Conservation (phyloP, 2,113 vertebrate genomes). For the Delphinapterus leucas region DNA sequence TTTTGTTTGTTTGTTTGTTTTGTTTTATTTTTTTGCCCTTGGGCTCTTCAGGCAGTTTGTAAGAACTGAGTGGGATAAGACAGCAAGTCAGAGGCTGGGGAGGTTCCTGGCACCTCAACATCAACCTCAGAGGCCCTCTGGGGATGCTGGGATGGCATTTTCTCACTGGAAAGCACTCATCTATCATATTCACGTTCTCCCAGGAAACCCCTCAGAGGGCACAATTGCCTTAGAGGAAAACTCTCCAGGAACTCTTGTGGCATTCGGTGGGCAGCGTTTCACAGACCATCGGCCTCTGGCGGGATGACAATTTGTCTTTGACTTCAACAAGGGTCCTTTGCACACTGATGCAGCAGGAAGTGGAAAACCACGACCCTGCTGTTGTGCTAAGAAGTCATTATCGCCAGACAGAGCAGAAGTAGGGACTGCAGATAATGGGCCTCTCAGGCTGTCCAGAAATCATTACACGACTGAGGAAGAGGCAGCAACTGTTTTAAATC, state of each 20-base stretch:
- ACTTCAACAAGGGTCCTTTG: conserved; percentile 79
- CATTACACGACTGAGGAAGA: conserved; percentile 81
- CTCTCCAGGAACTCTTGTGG: neutral
- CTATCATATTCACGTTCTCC: neutral
- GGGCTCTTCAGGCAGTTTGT: neutral
- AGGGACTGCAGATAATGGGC: conserved; percentile 84
- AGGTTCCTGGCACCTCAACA: neutral
- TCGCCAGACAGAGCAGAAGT: conserved; percentile 78
- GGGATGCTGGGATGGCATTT: neutral
- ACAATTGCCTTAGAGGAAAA: conserved; percentile 29
- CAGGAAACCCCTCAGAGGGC: neutral
- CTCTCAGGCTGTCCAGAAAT: conserved; percentile 81
- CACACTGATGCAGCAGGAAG: conserved; percentile 73
- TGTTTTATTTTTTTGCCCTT: neutral
- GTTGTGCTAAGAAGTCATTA: conserved; percentile 83
- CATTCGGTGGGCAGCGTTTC: neutral
- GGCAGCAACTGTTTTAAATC: conserved; percentile 83
- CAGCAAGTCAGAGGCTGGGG: neutral
- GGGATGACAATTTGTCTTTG: conserved; percentile 69
- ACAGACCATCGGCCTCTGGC: conserved; percentile 31
- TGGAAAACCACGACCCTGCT: conserved; percentile 74
- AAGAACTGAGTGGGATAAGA: neutral
- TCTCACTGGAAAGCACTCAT: neutral
- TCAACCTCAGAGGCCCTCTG: neutral
- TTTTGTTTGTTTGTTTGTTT: neutral